Evolutionary conservation across 1,140 invertebrate species (phyloP).

Genomic region (Rhagoletis zephyria): DNA sequence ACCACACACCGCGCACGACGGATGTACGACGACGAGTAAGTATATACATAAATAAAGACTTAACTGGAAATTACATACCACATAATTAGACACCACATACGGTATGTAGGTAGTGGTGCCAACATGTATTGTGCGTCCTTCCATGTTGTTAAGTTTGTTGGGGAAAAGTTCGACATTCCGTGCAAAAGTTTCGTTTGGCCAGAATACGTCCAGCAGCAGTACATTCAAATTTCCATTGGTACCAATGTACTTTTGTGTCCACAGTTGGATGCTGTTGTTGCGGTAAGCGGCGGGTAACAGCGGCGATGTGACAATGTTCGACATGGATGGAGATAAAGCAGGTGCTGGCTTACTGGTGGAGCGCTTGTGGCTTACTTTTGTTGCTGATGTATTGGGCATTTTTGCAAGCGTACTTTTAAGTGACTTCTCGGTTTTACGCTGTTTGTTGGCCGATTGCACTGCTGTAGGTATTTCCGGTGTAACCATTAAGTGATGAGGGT

Average conservation of each 20-base stretch:
- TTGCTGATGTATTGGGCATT: constrained; percentile 55
- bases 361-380: constrained; percentile 33
- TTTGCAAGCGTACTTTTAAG: constrained; percentile 18
- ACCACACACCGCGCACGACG: constrained; percentile 16
- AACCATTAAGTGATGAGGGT: constrained; percentile 70
- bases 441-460: background rate
- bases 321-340: background rate
- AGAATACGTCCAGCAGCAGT: constrained; percentile 67
- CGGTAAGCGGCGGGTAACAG: constrained; percentile 57
- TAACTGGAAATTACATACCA: constrained; percentile 70
- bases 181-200: constrained; percentile 70
- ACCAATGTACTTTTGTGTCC: constrained; percentile 73
- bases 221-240: constrained; percentile 70
- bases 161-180: constrained; percentile 69
- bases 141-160: constrained; percentile 70
- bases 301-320: background rate
- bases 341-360: background rate
- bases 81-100: constrained; percentile 73
- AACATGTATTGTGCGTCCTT: constrained; percentile 64
- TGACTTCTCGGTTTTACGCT: constrained; percentile 46
- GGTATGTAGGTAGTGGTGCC: constrained; percentile 71
- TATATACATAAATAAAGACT: constrained; percentile 68
- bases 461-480: constrained; percentile 57
- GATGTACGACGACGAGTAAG: background rate
- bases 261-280: constrained; percentile 72